Evolutionary conservation across 2,888 invertebrate genomes (phyloP).

Genomic region (Clitarchus hookeri): DNA sequence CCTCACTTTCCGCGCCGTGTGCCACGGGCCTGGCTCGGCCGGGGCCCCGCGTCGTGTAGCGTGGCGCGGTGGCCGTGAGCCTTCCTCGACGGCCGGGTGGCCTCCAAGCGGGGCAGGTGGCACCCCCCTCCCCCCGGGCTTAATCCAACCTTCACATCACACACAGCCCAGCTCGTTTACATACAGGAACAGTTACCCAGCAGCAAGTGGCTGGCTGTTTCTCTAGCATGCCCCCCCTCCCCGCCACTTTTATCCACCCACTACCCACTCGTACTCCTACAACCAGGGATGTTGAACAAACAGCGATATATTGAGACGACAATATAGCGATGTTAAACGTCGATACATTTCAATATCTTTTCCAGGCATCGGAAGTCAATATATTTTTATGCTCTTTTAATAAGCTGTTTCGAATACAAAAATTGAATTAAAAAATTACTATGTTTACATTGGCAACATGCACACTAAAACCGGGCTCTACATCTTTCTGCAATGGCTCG

Average conservation of each 20-base stretch:
- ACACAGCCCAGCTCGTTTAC: background rate
- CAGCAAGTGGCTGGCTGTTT: conserved; percentile 8
- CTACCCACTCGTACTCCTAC: background rate
- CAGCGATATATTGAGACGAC: too few species aligned
- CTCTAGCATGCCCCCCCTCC: background rate
- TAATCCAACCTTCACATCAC: background rate
- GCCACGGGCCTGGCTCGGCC: background rate
- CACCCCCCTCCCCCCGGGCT: background rate
- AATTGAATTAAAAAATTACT: too few species aligned
- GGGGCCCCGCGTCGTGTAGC: background rate
- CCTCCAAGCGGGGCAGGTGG: conserved; percentile 7
- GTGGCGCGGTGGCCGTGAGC: background rate
- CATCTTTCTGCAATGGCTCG: too few species aligned
- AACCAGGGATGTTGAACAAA: too few species aligned
- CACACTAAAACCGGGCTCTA: too few species aligned
- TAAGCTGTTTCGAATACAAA: too few species aligned
- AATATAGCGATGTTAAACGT: too few species aligned
- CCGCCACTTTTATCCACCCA: background rate
- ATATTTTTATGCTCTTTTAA: too few species aligned
- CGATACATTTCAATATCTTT: too few species aligned
- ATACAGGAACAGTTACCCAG: conserved; percentile 14
- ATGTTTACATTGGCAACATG: too few species aligned
- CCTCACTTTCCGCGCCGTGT: background rate
- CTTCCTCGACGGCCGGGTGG: background rate
- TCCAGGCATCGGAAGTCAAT: too few species aligned